A percentile compares a stretch with the other conserved stretches of the same genome.
Evolutionary conservation across 2,888 invertebrate species (phyloP).

Genomic region (Drosophila tripunctata): DNA sequence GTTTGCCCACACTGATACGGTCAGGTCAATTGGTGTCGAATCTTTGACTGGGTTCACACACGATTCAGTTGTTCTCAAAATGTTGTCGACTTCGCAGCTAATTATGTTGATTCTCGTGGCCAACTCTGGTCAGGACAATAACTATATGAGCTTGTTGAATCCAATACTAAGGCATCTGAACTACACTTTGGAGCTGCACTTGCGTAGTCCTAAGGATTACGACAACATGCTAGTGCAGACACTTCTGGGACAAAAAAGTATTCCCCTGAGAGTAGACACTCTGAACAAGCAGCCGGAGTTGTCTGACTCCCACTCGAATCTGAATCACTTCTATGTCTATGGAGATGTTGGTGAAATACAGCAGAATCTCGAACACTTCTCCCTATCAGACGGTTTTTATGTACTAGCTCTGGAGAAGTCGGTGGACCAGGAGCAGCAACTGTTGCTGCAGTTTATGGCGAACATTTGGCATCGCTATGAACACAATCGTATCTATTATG

Average conservation of each 20-base stretch:
- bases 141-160: slow-evolving; percentile 17
- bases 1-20: slow-evolving; percentile 37
- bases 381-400: slow-evolving; percentile 44
- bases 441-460: slow-evolving; percentile 47
- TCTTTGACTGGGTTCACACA: slow-evolving; percentile 26
- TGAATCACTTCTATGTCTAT: slow-evolving; percentile 51
- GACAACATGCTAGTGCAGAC: slow-evolving; percentile 53
- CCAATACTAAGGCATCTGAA: slow-evolving; percentile 49
- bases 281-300: not conserved
- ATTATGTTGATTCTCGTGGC: slow-evolving; percentile 55
- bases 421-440: not conserved
- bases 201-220: slow-evolving; percentile 40
- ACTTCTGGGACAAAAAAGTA: slow-evolving; percentile 50
- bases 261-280: slow-evolving; percentile 44
- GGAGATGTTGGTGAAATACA: slow-evolving; percentile 7
- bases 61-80: slow-evolving; percentile 50
- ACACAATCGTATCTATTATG: slow-evolving; percentile 73
- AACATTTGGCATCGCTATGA: slow-evolving; percentile 64
- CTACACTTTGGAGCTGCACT: slow-evolving; percentile 61
- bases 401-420: slow-evolving; percentile 41
- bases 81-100: slow-evolving; percentile 47
- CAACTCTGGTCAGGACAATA: slow-evolving; percentile 6
- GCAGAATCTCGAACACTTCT: not conserved
- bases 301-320: not conserved
- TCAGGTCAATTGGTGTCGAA: slow-evolving; percentile 32